Evolutionary conservation across 1,140 invertebrate species (phyloP), one percentile per base, ranked within the genome.

Genomic region (Parasteatoda tepidariorum): DNA sequence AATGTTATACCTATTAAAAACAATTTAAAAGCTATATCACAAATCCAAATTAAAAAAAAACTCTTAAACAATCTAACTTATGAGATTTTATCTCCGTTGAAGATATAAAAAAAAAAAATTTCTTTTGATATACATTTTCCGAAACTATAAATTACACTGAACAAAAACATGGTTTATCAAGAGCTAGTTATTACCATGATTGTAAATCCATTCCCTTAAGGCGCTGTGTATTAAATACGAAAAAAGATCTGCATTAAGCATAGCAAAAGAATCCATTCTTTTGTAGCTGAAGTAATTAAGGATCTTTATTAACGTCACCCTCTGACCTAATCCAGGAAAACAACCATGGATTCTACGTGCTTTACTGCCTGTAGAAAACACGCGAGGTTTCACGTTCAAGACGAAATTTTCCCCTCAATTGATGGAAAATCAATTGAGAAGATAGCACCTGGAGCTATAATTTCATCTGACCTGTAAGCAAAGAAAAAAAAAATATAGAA

Each of bases 281-380:
- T 71, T 70, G 66, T 71, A 71, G 66, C 70, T 82, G 54, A 28
- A 82, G 67, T 82, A 82, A 82, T 82, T 82, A 82, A 70, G 41
- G 38, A 61, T 82, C 78, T 82, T 82, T 82, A 68, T 70, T 81
- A 81, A 61, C 67, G 33, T 82, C 66, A 62, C 78, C 78, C 66
- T 71, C 0, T 71, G 55, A 82, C 66, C 78, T 41, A 18, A 34
- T 18, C 66, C 34, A 67, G 62, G 26, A 78, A 78, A 66, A 61
- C 34, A 78, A 66, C 18, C 48, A 33, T 18, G 48, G 34, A 67
- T 38, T 7, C 28, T 24, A 55, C 73, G 73, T 64, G 73, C 75
- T 66, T 78, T 78, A 78, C 75, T 78, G 61, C 62, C 26, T 31
- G n/a, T 38, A 28, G 38, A 54, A 9, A 48, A 67, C 75, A 78